Evolutionary conservation across 92 coral and sea anemone species (phyloP), one percentile per base, ranked within the genome.

Genomic region (Virgularia gustaviana): DNA sequence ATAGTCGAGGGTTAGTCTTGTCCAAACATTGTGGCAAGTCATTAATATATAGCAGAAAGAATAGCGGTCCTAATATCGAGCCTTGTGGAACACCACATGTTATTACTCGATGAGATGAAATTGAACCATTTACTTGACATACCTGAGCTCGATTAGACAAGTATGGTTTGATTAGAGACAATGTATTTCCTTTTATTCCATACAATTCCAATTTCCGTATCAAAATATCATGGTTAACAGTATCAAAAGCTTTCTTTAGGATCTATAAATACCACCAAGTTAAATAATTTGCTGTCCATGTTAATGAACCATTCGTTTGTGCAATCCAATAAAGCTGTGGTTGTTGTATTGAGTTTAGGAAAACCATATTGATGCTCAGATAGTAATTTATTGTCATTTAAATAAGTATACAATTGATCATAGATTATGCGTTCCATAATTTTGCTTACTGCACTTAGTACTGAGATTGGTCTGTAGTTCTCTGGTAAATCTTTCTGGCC

Each of bases 401-500:
- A 42, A 38, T 77, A 77, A 4, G 29, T 59, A 77, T 77, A 49
- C 16, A 78, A 49, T 68, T 78, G 82, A 15, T 67, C 78, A 55
- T 67, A 67, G 9, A 68, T 6, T 1, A 67, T 47, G 52, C 47
- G 36, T 39, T 78, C 82, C 36, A 68, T 52, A 44, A 78, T 34
- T 65, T 78, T 78, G 27, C 82, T 78, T 43, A 78, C 67, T 25
- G 57, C 67, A 13, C 56, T 76, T 24, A 78, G 30, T 31, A 78
- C 56, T 9, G 78, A 70, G 53, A 78, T 78, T 53, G 81, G 81
- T 23, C 81, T 66, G n/a, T n/a, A n/a, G n/a, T n/a, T n/a, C n/a
- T n/a, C n/a, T n/a, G n/a, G n/a, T n/a, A n/a, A n/a, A n/a, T n/a
- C n/a, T n/a, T n/a, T n/a, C n/a, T n/a, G n/a, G n/a, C n/a, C n/a